phyloP scores from a whole-genome alignment of 2,113 vertebrate genomes.

The Perca fluviatilis region DNA sequence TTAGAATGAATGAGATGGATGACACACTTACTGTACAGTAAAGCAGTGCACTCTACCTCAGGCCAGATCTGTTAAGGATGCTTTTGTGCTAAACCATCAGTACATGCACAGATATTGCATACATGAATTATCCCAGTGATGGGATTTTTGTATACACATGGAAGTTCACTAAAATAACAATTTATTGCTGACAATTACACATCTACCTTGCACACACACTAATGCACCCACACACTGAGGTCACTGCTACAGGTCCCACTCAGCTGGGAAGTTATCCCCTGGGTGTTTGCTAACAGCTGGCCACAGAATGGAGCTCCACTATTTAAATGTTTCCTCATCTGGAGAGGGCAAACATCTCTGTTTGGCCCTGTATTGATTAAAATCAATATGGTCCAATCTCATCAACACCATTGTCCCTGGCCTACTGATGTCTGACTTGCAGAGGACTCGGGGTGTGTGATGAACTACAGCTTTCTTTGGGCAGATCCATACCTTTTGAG shows the following conservation, averaged over 20 bases:
- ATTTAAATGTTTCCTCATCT: conserved; percentile 68
- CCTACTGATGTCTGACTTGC: conserved; percentile 44
- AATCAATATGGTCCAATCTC: conserved; percentile 79
- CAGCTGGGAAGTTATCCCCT: conserved; percentile 33
- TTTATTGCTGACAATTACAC: conserved; percentile 33
- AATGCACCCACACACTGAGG: conserved; percentile 13
- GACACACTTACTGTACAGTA: conserved; percentile 66
- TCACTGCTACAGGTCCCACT: conserved; percentile 30
- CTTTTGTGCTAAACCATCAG: conserved; percentile 64
- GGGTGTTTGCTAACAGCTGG: conserved; percentile 53
- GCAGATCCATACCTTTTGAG: conserved; percentile 61
- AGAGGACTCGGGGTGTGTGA: conserved; percentile 45
- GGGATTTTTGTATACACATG: conserved; percentile 26
- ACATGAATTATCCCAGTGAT: conserved; percentile 29
- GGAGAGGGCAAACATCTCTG: conserved; percentile 52
- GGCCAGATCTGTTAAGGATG: conserved; percentile 60
- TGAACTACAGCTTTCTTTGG: conserved; percentile 58
- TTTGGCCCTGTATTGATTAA: conserved; percentile 71
- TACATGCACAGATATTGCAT: conserved; percentile 57
- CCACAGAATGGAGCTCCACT: conserved; percentile 31
- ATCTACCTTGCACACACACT: not conserved
- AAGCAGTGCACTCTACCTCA: conserved; percentile 56
- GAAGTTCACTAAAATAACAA: conserved; percentile 42
- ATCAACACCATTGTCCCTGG: conserved; percentile 73
- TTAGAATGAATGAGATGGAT: conserved; percentile 72